These are phyloP conservation scores for Desmodus rotundus DNA, from an alignment of 2,113 vertebrate genomes.

Conservation along the genomic window DNA sequence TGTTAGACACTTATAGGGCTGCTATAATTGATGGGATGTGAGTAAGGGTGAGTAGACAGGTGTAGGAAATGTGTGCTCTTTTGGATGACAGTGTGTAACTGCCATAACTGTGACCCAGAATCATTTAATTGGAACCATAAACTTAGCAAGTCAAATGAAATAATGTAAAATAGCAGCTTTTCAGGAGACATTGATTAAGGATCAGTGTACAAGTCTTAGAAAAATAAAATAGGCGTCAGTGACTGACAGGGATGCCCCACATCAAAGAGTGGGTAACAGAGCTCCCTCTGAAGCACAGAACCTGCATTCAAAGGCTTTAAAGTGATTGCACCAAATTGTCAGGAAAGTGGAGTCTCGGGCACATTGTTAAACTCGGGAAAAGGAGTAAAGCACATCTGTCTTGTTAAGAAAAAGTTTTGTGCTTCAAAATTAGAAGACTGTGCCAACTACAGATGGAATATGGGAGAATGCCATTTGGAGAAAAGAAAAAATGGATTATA, in stretches of 20 bases:
- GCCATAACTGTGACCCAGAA: background rate
- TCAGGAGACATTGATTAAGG: background rate
- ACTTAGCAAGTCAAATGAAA: constrained; percentile 48
- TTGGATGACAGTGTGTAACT: background rate
- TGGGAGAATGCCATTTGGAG: background rate
- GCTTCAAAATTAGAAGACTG: background rate
- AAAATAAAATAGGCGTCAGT: background rate
- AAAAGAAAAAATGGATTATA: background rate
- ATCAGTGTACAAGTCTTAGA: background rate
- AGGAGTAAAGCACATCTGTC: background rate
- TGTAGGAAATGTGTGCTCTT: constrained; percentile 8
- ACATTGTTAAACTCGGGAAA: background rate
- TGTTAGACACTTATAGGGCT: background rate
- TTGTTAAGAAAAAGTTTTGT: background rate
- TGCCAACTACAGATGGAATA: background rate
- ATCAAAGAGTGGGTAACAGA: background rate
- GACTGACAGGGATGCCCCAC: background rate
- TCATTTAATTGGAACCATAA: constrained; percentile 35
- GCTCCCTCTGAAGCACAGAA: background rate
- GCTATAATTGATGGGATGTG: background rate
- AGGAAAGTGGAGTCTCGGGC: background rate
- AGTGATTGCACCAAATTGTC: background rate
- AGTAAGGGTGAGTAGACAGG: background rate
- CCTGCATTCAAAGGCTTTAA: background rate
- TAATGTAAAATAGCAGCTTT: background rate